Percentiles rank a stretch among this genome's conserved stretches.
phyloP scores from a whole-genome alignment of 2,888 invertebrate genomes.

The Fissipunctia ypsillon region DNA sequence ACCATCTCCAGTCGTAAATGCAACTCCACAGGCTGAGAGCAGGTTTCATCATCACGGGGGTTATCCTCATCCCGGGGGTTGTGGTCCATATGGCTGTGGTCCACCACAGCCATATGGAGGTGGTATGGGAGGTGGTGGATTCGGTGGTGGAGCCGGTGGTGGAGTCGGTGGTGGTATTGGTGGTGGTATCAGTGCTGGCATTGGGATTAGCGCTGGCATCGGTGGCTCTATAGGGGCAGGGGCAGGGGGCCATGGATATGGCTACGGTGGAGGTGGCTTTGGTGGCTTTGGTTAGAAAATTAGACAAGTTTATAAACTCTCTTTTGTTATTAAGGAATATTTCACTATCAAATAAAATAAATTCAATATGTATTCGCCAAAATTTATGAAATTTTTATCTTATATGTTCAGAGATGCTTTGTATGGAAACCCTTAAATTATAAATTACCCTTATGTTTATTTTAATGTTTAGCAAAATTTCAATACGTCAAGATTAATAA shows the following conservation, averaged over 20 bases:
- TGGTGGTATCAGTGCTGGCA: constrained; percentile 15
- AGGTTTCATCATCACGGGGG: constrained; percentile 12
- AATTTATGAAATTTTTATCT: too few relatives aligned
- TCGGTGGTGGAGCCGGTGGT: neutral
- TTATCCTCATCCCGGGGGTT: neutral
- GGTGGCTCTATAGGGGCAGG: constrained; percentile 21
- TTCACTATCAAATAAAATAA: neutral
- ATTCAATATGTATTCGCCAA: neutral
- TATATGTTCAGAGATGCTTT: neutral
- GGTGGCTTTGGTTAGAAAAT: constrained; percentile 10
- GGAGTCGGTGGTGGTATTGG: neutral
- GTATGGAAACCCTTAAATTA: neutral
- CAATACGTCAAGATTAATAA: neutral
- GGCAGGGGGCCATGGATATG: neutral
- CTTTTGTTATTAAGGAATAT: neutral
- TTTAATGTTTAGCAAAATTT: neutral
- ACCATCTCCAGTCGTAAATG: constrained; percentile 1
- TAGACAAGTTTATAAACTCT: neutral
- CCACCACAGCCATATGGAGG: neutral
- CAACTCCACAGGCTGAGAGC: neutral
- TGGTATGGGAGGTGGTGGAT: neutral
- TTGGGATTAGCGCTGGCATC: constrained; percentile 1
- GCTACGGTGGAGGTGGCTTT: constrained; percentile 9
- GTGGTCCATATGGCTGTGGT: neutral
- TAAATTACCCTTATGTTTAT: neutral